Evolutionary conservation across 2,113 vertebrate species (phyloP).

Genomic region (Chitala chitala): DNA sequence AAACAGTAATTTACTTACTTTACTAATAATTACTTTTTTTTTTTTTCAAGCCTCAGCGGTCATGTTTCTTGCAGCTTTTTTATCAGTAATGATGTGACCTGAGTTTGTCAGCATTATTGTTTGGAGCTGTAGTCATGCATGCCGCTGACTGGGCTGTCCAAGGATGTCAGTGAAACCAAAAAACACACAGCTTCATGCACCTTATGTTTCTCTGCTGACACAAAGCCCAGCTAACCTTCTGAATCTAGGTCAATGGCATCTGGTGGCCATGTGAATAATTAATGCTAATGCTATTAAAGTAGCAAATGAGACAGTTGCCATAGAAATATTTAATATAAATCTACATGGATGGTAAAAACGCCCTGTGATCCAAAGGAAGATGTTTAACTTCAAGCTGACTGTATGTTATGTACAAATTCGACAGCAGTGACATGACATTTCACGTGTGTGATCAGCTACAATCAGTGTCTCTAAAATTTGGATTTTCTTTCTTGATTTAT

Average conservation of each 20-base stretch:
- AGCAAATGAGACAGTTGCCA: constrained; percentile 34
- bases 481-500: constrained; percentile 11
- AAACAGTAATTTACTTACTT: no score
- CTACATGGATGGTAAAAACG: no score
- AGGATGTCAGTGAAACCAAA: no score
- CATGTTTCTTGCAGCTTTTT: no score
- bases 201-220: neutral
- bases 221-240: constrained; percentile 9
- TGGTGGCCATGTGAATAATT: constrained; percentile 47
- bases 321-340: no score
- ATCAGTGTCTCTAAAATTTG: neutral
- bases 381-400: neutral
- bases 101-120: constrained; percentile 7
- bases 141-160: neutral
- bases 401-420: neutral
- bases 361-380: no score
- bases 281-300: constrained; percentile 41
- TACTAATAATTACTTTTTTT: no score
- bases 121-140: neutral
- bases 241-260: constrained; percentile 29
- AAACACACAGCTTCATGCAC: no score
- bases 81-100: no score
- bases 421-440: neutral
- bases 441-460: neutral
- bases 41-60: no score